These are phyloP conservation scores for Natrix natrix DNA, from an alignment of 2,797 vertebrate genomes.

Conservation along the genomic window DNA sequence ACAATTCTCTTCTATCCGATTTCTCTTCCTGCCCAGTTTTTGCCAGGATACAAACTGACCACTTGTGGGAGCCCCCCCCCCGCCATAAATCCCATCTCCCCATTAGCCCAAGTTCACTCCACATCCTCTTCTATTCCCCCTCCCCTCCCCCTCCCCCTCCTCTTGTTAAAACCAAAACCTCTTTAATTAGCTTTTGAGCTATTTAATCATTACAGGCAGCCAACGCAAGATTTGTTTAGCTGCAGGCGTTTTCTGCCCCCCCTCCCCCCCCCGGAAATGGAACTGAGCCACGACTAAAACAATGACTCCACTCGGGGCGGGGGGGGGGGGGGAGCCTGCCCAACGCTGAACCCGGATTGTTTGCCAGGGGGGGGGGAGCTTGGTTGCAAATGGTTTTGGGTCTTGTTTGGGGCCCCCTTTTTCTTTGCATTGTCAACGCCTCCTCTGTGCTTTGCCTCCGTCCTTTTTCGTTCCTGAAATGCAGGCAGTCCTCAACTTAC, in stretches of 20 bases:
- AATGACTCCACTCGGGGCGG: too few relatives aligned
- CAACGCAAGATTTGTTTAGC: background rate
- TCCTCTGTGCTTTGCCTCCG: background rate
- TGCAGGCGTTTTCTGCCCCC: background rate
- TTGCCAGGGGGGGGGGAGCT: too few relatives aligned
- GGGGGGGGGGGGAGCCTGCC: too few relatives aligned
- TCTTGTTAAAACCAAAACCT: background rate
- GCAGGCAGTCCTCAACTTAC: background rate
- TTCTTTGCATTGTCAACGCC: too few relatives aligned
- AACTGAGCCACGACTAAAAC: background rate
- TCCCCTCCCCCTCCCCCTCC: too few relatives aligned
- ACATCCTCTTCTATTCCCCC: too few relatives aligned
- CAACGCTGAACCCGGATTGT: background rate
- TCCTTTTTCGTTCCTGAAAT: background rate
- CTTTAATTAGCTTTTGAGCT: slow-evolving; percentile 13
- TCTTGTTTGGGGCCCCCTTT: background rate
- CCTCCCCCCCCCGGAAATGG: background rate
- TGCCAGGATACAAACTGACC: background rate
- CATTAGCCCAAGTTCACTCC: background rate
- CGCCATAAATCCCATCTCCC: background rate
- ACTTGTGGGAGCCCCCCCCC: background rate
- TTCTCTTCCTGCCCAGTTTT: background rate
- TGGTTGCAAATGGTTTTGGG: background rate
- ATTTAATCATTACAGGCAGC: slow-evolving; percentile 1
- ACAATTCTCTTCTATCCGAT: background rate